Conservation (phyloP, 2,888 invertebrate genomes). For the Oligia latruncula region DNA sequence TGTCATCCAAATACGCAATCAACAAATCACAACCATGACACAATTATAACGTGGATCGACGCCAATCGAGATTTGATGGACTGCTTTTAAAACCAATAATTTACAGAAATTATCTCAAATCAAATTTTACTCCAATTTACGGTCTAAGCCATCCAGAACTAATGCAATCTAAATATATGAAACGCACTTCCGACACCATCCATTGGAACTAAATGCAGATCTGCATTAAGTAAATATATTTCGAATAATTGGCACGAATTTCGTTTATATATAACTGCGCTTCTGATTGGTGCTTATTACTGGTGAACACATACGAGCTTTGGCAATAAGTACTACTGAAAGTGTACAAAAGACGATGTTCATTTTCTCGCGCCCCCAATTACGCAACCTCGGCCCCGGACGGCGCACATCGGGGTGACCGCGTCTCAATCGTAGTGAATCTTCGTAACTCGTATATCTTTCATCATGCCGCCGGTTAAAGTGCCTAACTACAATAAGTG, state of each 20-base stretch:
- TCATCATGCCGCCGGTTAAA: slow-evolving; percentile 86
- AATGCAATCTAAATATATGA: slow-evolving; percentile 40
- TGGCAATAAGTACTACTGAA: slow-evolving; percentile 82
- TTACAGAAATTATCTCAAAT: slow-evolving; percentile 14
- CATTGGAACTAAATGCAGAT: slow-evolving; percentile 54
- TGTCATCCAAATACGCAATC: slow-evolving; percentile 79
- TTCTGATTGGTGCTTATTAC: slow-evolving; percentile 84
- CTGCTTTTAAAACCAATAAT: slow-evolving; percentile 49
- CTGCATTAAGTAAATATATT: slow-evolving; percentile 65
- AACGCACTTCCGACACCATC: slow-evolving; percentile 51
- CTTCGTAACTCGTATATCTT: slow-evolving; percentile 77
- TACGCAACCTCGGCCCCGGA: slow-evolving; percentile 79
- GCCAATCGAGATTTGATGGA: slow-evolving; percentile 75
- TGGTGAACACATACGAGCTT: slow-evolving; percentile 76
- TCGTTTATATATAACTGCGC: slow-evolving; percentile 82
- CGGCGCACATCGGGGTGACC: slow-evolving; percentile 71
- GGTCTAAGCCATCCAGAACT: slow-evolving; percentile 3
- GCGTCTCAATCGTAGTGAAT: slow-evolving; percentile 74
- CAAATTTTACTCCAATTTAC: slow-evolving; percentile 13
- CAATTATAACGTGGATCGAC: slow-evolving; percentile 74
- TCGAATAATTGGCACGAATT: slow-evolving; percentile 83
- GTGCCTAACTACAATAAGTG: slow-evolving; percentile 86
- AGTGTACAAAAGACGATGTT: slow-evolving; percentile 84
- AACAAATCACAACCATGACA: slow-evolving; percentile 81
- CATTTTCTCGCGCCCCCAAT: slow-evolving; percentile 78